These are phyloP conservation scores for Phalangium opilio DNA, from an alignment of 2,888 invertebrate genomes.

Conservation along the genomic window DNA sequence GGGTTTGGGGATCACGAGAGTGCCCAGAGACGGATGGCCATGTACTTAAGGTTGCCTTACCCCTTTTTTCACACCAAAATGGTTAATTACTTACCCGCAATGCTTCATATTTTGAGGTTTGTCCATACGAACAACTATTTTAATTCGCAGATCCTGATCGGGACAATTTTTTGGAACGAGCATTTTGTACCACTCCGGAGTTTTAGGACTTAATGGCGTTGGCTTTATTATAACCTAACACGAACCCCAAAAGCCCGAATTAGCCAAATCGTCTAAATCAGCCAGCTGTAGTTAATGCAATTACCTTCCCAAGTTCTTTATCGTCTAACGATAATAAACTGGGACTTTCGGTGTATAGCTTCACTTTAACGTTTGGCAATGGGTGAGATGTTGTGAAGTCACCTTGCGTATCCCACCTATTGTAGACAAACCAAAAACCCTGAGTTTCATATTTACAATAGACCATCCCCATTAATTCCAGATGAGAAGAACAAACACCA, in stretches of 20 bases:
- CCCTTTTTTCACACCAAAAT: background rate
- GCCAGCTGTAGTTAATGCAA: too few species aligned
- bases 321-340: slow-evolving; percentile 96
- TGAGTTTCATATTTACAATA: too few species aligned
- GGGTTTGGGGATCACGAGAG: too few species aligned
- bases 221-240: slow-evolving; percentile 20
- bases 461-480: background rate
- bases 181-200: slow-evolving; percentile 97
- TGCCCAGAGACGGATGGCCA: too few species aligned
- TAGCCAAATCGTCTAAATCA: too few species aligned
- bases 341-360: slow-evolving; percentile 92
- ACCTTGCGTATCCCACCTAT: slow-evolving; percentile 99
- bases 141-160: slow-evolving; percentile 90
- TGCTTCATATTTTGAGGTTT: slow-evolving; percentile 99
- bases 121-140: slow-evolving; percentile 95
- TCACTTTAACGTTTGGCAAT: slow-evolving; percentile 91
- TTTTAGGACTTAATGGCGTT: slow-evolving; percentile 21
- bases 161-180: slow-evolving; percentile 81
- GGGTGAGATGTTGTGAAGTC: slow-evolving; percentile 98
- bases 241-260: too few species aligned
- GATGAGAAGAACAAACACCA: background rate
- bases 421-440: too few species aligned
- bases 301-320: slow-evolving; percentile 79
- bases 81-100: slow-evolving; percentile 64
- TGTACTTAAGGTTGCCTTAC: too few species aligned